Evolutionary conservation across 2,797 vertebrate species (phyloP), one percentile per base, ranked within the genome.

Genomic region (Chaenodraco wilsoni): DNA sequence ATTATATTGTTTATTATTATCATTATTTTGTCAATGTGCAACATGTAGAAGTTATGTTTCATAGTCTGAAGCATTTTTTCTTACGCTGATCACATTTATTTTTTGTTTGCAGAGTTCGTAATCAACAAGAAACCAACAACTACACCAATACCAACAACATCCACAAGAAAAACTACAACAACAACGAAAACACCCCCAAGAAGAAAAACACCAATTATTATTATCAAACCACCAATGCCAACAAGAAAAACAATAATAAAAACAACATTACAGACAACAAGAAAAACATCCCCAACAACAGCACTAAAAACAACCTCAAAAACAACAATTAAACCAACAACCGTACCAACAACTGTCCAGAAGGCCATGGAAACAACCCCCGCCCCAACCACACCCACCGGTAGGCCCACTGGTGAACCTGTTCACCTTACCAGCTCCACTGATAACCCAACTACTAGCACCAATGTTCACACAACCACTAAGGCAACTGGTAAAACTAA

Each of bases 51-150:
- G 5, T 5, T 14, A 49, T 33, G 14, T 66, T 43, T 66, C 3
- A 45, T 56, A 43, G 12, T 55, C 12, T 71, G 1, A 5, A 21
- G 15, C 16, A 23, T 17, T 23, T 61, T 43, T 59, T 65, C 49
- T 27, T 7, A 21, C 3, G 14, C 27, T 56, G 21, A 31, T 10
- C 8, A 54, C 55, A 44, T 45, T 2, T 43, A 2, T 57, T 83
- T 69, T 16, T 61, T 43, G 16, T 81, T 78, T 78, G 17, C 90
- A 95, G 95, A 95, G 70, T 95, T 89, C 75, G 93, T 95, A 19
- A 95, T 95, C 45, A 69, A 95, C 87, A 95, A 93, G 87, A 95
- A 93, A 82, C 91, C 92, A 1, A 92, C 91, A 69, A 95, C 93
- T 1, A 94, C 93, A 1, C 16, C 91, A 41, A 61, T 87, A 31